Conservation (phyloP, 1,140 invertebrate genomes). For the Musca domestica region DNA sequence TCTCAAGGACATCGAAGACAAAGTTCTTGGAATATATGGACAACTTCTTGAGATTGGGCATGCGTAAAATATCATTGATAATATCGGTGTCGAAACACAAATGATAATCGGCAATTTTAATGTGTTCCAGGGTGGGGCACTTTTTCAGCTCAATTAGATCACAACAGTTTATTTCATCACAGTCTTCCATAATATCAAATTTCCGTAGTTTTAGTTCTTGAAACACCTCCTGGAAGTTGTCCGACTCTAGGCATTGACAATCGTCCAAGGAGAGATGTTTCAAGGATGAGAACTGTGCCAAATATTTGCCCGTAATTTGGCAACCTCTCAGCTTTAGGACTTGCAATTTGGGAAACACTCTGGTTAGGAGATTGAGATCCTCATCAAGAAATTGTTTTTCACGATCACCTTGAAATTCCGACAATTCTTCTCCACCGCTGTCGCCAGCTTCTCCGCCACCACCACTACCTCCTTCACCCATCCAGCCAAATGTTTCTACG, state of each 20-base stretch:
- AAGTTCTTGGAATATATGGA: constrained; percentile 49
- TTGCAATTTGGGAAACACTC: constrained; percentile 36
- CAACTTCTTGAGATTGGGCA: constrained; percentile 38
- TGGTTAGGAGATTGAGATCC: constrained; percentile 36
- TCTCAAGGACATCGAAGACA: constrained; percentile 41
- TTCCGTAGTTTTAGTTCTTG: constrained; percentile 36
- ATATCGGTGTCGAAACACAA: constrained; percentile 45
- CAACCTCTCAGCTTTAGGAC: constrained; percentile 37
- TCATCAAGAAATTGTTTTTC: constrained; percentile 37
- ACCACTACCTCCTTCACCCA: constrained; percentile 26
- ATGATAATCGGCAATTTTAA: constrained; percentile 47
- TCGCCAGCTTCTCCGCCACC: not conserved
- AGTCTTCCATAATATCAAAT: constrained; percentile 47
- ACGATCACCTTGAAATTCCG: constrained; percentile 13
- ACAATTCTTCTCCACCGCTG: constrained; percentile 1
- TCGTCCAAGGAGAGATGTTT: constrained; percentile 40
- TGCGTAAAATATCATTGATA: constrained; percentile 34
- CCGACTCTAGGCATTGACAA: constrained; percentile 41
- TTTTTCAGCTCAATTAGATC: constrained; percentile 40
- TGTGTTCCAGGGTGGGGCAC: constrained; percentile 44
- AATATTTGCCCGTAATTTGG: constrained; percentile 40
- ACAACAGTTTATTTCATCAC: constrained; percentile 47
- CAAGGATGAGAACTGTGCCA: constrained; percentile 34
- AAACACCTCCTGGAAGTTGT: constrained; percentile 42
- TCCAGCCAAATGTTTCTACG: constrained; percentile 31